Evolutionary conservation across 2,888 invertebrate species (phyloP).

Genomic region (Diadromus collaris): DNA sequence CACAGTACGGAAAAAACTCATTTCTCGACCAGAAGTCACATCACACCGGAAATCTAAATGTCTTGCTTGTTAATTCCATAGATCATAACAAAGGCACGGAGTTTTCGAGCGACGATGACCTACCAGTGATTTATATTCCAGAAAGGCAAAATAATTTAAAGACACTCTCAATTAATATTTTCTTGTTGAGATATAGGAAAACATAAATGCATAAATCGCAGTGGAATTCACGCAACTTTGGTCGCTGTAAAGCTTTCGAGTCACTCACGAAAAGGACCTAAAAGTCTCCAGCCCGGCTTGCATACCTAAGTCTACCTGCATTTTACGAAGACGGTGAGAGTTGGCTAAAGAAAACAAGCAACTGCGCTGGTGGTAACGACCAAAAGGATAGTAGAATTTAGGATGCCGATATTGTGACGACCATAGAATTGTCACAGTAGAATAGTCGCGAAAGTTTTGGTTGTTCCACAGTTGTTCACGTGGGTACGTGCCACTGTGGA

Average conservation of each 20-base stretch:
- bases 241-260: neutral
- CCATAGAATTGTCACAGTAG: conserved; percentile 48
- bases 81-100: too few relatives aligned
- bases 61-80: too few relatives aligned
- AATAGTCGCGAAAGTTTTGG: conserved; percentile 52
- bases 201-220: neutral
- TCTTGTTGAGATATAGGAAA: neutral
- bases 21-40: too few relatives aligned
- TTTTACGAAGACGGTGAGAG: neutral
- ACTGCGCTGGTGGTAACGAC: neutral
- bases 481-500: too few relatives aligned
- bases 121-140: too few relatives aligned
- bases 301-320: neutral
- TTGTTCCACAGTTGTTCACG: conserved; percentile 20
- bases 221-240: neutral
- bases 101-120: too few relatives aligned
- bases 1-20: too few relatives aligned
- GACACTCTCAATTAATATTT: too few relatives aligned
- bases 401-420: neutral
- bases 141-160: too few relatives aligned
- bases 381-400: neutral
- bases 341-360: neutral
- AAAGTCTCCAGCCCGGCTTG: too few relatives aligned
- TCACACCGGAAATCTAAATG: too few relatives aligned
- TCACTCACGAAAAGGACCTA: neutral